Base-by-base conservation (phyloP, 2,888 invertebrate species). In the Phyllotreta cruciferae region DNA sequence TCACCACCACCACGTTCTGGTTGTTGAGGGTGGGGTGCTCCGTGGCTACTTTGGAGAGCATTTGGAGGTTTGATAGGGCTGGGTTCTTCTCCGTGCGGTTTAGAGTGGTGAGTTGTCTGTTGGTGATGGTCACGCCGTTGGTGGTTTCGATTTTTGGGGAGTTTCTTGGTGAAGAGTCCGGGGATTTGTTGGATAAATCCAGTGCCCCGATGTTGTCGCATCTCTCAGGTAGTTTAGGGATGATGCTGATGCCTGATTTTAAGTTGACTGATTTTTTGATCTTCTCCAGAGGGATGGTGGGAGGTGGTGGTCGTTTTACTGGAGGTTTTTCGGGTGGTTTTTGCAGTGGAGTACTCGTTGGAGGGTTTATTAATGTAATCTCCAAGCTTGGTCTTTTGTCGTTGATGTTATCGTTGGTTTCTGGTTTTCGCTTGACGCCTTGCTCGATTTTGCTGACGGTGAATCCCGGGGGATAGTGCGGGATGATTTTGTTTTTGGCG, bases 181-280 rank as follows among this genome's bases (percentile, higher is more conserved):
- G 70, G 1, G 71, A 69, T 62, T 75, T 77, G 45, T 71, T 73
- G 0, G 86, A 86, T 50, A 87, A 75, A 75, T 86, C 86, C 58
- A 86, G 77, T 13, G 85, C 84, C 35, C 84, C 85, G 44, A 82
- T 80, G 64, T 80, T 83, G 67, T 84, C 85, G 71, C 83, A 83
- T 44, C 75, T 75, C 39, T 78, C 78, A 0, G 75, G 71, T 24
- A 74, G 53, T 71, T 80, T 81, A 0, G 80, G 77, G 35, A 77
- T 77, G 42, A 78, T 78, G 62, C 77, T 78, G 13, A 80, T 70
- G 10, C 77, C 78, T 1, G 78, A 73, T 61, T 77, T 75, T 37
- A 75, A 41, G 61, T 74, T 77, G 6, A 75, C 75, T 8, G 80
- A 77, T 69, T 82, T 82, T 71, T 83, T 84, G 9, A 82, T 82